Percentiles rank a stretch among this genome's conserved stretches.
These are phyloP conservation scores for Steinernema feltiae DNA, from an alignment of 1,140 invertebrate species.

Conservation along the genomic window DNA sequence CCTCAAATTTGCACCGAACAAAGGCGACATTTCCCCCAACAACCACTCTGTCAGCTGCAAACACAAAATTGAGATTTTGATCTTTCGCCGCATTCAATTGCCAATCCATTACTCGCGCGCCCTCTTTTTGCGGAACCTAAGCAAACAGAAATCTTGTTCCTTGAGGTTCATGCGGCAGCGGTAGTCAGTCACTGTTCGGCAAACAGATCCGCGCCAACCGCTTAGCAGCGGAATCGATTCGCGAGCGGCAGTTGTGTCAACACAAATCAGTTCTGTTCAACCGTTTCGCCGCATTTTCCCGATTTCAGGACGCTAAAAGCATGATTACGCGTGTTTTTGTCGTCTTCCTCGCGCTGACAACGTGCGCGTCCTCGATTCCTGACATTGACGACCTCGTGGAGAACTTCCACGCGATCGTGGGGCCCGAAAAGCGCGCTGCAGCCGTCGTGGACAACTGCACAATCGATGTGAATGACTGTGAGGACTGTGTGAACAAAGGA, in stretches of 20 bases:
- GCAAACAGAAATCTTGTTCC: not conserved
- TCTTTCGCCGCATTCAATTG: no score
- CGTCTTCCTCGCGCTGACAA: not conserved
- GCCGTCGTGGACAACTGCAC: not conserved
- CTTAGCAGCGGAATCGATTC: conserved; percentile 3
- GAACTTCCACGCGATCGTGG: not conserved
- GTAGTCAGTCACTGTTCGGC: no score
- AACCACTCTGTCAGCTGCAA: no score
- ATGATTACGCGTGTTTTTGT: not conserved
- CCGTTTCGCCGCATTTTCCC: not conserved
- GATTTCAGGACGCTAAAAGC: not conserved
- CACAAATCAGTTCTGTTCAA: no score
- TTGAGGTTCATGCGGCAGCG: not conserved
- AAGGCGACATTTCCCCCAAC: no score
- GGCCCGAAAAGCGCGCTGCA: not conserved
- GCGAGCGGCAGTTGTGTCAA: not conserved
- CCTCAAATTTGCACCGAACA: no score
- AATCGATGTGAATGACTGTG: not conserved
- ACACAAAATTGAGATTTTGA: no score
- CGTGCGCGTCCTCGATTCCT: no score
- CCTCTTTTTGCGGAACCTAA: not conserved
- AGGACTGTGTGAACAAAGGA: conserved; percentile 3
- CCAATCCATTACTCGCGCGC: not conserved
- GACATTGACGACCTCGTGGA: not conserved
- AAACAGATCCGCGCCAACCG: no score